These are phyloP conservation scores for Chloebia gouldiae DNA, from an alignment of 2,113 vertebrate species.

Conservation along the genomic window DNA sequence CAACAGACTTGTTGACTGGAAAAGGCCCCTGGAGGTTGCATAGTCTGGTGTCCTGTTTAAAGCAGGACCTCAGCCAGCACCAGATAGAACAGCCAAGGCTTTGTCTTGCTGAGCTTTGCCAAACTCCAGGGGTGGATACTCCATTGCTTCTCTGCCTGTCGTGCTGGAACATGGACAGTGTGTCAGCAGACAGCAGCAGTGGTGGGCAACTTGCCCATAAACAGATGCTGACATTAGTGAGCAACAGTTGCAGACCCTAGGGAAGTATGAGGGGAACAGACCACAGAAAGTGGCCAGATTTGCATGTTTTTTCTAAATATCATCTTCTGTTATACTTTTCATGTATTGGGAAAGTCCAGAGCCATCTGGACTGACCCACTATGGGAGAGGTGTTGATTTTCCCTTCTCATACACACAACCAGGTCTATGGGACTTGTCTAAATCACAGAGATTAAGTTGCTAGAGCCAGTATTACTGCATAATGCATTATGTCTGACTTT, in stretches of 20 bases:
- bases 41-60: not conserved
- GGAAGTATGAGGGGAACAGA: not conserved
- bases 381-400: not conserved
- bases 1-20: not conserved
- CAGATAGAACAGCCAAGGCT: not conserved
- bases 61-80: not conserved
- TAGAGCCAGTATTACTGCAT: not conserved
- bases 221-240: not conserved
- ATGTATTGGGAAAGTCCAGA: not conserved
- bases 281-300: not conserved
- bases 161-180: not conserved
- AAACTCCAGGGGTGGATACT: not conserved
- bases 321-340: not conserved
- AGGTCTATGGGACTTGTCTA: not conserved
- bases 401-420: not conserved
- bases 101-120: not conserved
- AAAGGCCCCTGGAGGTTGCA: not conserved
- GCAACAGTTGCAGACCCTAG: not conserved
- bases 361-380: not conserved
- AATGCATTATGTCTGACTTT: not conserved
- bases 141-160: not conserved
- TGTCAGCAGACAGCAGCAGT: not conserved
- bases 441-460: not conserved
- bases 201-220: not conserved
- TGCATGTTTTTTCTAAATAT: not conserved